phyloP scores from a whole-genome alignment of 2,888 invertebrate species.

The Andrena marginata region DNA sequence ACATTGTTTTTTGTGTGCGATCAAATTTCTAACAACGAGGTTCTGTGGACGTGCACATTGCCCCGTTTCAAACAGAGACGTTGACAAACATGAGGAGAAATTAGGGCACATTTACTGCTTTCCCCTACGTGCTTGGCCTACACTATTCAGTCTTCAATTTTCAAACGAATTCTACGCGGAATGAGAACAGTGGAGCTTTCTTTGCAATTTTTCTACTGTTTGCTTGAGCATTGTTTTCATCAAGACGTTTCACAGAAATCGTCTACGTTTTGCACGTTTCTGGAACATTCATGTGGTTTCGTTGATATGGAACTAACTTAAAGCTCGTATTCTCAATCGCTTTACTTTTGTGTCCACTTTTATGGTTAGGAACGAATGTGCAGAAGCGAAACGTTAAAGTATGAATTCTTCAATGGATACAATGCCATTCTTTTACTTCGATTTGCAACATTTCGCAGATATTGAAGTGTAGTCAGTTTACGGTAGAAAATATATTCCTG shows the following conservation, averaged over 20 bases:
- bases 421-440: not conserved
- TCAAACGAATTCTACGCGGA: not conserved
- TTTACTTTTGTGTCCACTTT: not conserved
- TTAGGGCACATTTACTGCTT: not conserved
- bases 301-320: not conserved
- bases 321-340: not conserved
- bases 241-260: not conserved
- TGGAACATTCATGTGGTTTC: not conserved
- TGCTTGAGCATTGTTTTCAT: not conserved
- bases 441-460: not conserved
- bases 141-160: not conserved
- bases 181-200: not conserved
- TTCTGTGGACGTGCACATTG: slow-evolving; percentile 6
- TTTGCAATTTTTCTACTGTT: not conserved
- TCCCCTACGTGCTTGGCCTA: not conserved
- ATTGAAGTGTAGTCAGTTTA: not conserved
- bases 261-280: not conserved
- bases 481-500: slow-evolving; percentile 16
- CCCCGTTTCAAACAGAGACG: not conserved
- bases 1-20: slow-evolving; percentile 1
- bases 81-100: not conserved
- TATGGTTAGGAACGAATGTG: not conserved
- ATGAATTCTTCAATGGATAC: not conserved
- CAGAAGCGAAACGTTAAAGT: not conserved
- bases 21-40: not conserved